phyloP scores from a whole-genome alignment of 1,140 invertebrate species.

The Brachionus asplanchnoidis region DNA sequence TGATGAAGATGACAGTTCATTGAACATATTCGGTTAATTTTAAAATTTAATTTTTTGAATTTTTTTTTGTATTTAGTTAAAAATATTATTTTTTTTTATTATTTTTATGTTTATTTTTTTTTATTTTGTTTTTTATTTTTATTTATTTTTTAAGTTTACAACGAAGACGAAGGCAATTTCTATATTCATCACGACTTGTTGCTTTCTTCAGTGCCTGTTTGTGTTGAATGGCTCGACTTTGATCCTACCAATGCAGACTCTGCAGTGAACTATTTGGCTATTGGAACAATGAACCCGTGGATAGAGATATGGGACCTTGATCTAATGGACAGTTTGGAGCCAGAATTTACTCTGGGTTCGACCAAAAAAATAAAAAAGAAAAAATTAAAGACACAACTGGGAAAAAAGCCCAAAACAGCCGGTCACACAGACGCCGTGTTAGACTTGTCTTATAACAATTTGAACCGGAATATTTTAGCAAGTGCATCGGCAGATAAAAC shows the following conservation, averaged over 20 bases:
- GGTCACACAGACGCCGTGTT: slow-evolving; percentile 30
- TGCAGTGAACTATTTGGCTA: slow-evolving; percentile 21
- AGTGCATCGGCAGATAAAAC: slow-evolving; percentile 23
- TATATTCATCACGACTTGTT: slow-evolving; percentile 42
- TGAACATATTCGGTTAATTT: slow-evolving; percentile 22
- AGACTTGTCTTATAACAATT: background rate
- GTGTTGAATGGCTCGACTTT: slow-evolving; percentile 36
- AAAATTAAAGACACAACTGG: background rate
- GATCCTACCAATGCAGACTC: background rate
- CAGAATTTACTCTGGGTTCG: background rate
- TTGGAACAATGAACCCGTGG: slow-evolving; percentile 23
- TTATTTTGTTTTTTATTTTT: too few relatives aligned
- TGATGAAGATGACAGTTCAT: slow-evolving; percentile 18
- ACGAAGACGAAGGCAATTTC: slow-evolving; percentile 30
- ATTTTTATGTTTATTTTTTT: too few relatives aligned
- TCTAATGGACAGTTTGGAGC: slow-evolving; percentile 22
- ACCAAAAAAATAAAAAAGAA: slow-evolving; percentile 35
- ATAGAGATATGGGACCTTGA: slow-evolving; percentile 41
- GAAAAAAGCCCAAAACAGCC: background rate
- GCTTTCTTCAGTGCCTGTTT: background rate
- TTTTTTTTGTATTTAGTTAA: too few relatives aligned
- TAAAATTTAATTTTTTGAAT: background rate
- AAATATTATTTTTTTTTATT: too few relatives aligned
- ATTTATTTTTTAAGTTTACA: slow-evolving; percentile 11
- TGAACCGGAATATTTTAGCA: slow-evolving; percentile 21